A percentile compares a stretch with the other conserved stretches of the same genome.
Evolutionary conservation across 1,140 invertebrate genomes (phyloP).

Genomic region (Periplaneta americana): DNA sequence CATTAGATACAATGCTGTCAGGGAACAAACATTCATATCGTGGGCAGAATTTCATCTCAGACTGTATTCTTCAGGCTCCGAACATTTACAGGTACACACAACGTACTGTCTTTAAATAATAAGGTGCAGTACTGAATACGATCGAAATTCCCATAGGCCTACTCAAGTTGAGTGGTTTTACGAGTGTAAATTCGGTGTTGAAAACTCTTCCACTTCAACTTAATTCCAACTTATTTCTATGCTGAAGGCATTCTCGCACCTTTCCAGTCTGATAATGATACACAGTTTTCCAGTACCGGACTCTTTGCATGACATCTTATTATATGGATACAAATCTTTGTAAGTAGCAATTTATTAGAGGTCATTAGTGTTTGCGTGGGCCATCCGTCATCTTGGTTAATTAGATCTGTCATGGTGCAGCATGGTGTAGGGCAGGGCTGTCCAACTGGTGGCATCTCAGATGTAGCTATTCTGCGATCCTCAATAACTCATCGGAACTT

Average conservation of each 20-base stretch:
- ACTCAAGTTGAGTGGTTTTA: too few species aligned
- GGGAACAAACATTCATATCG: too few species aligned
- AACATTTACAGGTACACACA: too few species aligned
- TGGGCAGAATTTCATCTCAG: too few species aligned
- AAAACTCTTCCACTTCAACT: not conserved
- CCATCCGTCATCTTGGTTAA: constrained; percentile 4
- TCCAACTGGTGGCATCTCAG: too few species aligned
- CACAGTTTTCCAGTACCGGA: not conserved
- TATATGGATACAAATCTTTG: constrained; percentile 4
- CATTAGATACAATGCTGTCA: too few species aligned
- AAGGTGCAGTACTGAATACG: too few species aligned
- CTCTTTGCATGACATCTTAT: not conserved
- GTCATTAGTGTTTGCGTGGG: constrained; percentile 7
- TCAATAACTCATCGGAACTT: too few species aligned
- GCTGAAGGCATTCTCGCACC: not conserved
- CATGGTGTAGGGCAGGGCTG: not conserved
- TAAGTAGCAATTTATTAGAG: constrained; percentile 9
- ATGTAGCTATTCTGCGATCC: too few species aligned
- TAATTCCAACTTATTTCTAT: not conserved
- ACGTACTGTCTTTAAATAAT: too few species aligned
- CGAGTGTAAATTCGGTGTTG: not conserved
- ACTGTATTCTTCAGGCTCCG: too few species aligned
- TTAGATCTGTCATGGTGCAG: constrained; percentile 1
- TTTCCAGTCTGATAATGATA: not conserved
- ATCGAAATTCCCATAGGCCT: too few species aligned